Conservation (phyloP, 1,140 invertebrate genomes). For the Drosophila punjabiensis region DNA sequence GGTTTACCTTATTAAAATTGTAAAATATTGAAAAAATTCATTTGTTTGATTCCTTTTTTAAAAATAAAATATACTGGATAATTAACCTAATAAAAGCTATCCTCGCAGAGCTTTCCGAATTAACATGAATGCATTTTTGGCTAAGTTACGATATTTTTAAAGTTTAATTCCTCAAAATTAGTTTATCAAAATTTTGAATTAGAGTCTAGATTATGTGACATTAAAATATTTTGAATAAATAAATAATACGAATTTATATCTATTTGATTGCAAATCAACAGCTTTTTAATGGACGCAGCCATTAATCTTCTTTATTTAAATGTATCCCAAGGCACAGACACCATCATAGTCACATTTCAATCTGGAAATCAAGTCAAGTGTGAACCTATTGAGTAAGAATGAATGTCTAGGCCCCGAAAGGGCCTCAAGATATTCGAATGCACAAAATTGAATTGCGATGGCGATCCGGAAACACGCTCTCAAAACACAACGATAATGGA, state of each 20-base stretch:
- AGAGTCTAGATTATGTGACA: background rate
- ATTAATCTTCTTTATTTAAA: background rate
- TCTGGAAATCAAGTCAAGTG: conserved; percentile 28
- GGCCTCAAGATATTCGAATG: conserved; percentile 67
- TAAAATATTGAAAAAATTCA: no score
- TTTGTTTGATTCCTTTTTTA: no score
- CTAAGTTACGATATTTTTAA: background rate
- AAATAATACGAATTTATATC: background rate
- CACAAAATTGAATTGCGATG: conserved; percentile 63
- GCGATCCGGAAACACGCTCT: conserved; percentile 58
- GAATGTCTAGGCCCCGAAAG: conserved; percentile 27
- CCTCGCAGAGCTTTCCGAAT: background rate
- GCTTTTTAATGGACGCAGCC: background rate
- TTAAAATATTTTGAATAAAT: background rate
- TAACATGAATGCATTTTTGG: background rate
- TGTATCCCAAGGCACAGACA: background rate
- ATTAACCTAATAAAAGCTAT: background rate
- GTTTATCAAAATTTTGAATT: background rate
- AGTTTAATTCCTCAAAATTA: background rate
- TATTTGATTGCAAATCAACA: background rate
- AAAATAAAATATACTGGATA: no score
- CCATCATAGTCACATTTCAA: background rate
- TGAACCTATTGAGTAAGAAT: conserved; percentile 20
- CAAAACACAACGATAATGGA: conserved; percentile 70
- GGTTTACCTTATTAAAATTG: no score